Evolutionary conservation across 2,888 invertebrate species (phyloP), one percentile per base, ranked within the genome.

Genomic region (Idaea biselata): DNA sequence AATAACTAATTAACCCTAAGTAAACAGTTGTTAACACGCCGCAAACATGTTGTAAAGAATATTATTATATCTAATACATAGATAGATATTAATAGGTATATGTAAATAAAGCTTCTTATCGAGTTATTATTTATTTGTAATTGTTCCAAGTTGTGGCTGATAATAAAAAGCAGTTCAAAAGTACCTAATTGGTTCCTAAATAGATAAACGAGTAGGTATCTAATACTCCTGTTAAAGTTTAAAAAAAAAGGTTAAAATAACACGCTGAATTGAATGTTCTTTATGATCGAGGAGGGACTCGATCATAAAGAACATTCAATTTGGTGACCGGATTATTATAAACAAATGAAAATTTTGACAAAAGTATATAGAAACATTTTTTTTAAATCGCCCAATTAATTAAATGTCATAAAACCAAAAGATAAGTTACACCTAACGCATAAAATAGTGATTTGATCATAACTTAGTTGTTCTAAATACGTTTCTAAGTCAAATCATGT

Each of bases 371-470:
- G n/a, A n/a, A n/a, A n/a, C n/a, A n/a, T n/a, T n/a, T n/a, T n/a
- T n/a, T n/a, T n/a, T n/a, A n/a, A n/a, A n/a, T n/a, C n/a, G n/a
- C n/a, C n/a, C n/a, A n/a, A n/a, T n/a, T n/a, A n/a, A n/a, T n/a
- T n/a, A n/a, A n/a, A n/a, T n/a, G n/a, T n/a, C n/a, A n/a, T n/a
- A n/a, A n/a, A n/a, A n/a, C n/a, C 44, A 44, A 44, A 8, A 44
- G 14, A 33, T 14, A 14, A 44, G 14, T 14, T 44, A 44, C 14
- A 44, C 14, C 44, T 2, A 44, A 44, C 44, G 44, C 44, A 44
- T 44, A 44, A 44, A 44, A 44, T 44, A 44, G 8, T 60, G 57
- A 60, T 68, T 66, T 71, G 70, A 72, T 64, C 73, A 73, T 74
- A 74, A 74, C 66, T 62, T 56, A 56, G 18, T 56, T 56, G 56